Evolutionary conservation across 2,888 invertebrate species (phyloP).

Genomic region (Zootermopsis nevadensis): DNA sequence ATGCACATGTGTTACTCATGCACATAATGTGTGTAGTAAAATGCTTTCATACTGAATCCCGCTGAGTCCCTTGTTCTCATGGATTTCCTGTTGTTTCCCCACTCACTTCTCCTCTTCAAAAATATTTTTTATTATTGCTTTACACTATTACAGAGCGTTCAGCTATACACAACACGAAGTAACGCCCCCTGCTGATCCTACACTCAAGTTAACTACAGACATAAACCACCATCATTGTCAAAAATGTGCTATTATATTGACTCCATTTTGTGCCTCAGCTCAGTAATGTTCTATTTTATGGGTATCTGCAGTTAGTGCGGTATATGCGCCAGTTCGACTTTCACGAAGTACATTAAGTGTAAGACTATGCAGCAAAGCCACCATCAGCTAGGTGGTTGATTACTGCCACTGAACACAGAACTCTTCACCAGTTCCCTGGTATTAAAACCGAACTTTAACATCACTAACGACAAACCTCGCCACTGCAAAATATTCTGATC

Average conservation of each 20-base stretch:
- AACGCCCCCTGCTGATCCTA: not conserved
- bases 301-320: not conserved
- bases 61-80: not conserved
- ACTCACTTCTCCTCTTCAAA: not conserved
- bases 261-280: constrained; percentile 23
- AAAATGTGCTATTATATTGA: not conserved
- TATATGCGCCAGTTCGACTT: not conserved
- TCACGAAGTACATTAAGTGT: too few species aligned
- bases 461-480: too few species aligned
- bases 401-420: too few species aligned
- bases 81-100: constrained; percentile 6
- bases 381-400: too few species aligned
- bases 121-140: not conserved
- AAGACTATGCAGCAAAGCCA: too few species aligned
- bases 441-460: too few species aligned
- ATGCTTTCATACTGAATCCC: not conserved
- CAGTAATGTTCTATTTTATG: not conserved
- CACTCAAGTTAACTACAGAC: constrained; percentile 7
- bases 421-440: too few species aligned
- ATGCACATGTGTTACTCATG: not conserved
- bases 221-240: constrained; percentile 21
- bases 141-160: constrained; percentile 30
- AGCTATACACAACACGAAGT: constrained; percentile 12
- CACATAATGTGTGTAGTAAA: constrained; percentile 14
- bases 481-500: too few species aligned